Evolutionary conservation across 30 jellyfish, hydroid and myxozoan genomes (phyloP).

Genomic region (Chrysaora quinquecirrha): DNA sequence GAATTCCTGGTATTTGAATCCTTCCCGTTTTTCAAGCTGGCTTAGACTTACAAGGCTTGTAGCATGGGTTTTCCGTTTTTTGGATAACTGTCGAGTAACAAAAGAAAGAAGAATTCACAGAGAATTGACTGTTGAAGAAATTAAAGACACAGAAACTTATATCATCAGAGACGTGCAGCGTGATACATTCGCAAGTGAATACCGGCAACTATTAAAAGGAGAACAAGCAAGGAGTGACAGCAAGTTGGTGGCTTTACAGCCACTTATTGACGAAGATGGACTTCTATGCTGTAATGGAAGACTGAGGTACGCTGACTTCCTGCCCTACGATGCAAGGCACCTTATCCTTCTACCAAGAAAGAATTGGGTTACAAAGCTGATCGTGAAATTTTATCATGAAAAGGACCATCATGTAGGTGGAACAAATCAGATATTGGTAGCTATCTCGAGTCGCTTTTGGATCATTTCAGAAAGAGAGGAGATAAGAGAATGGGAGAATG

Average conservation of each 20-base stretch:
- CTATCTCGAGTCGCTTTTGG: background rate
- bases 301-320: conserved; percentile 45
- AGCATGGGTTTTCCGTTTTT: no score
- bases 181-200: conserved; percentile 25
- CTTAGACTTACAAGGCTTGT: conserved; percentile 30
- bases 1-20: conserved; percentile 16
- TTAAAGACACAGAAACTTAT: conserved; percentile 8
- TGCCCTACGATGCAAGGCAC: conserved; percentile 25
- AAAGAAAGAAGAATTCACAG: conserved; percentile 12
- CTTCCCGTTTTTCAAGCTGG: conserved; percentile 25
- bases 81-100: conserved; percentile 11
- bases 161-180: conserved; percentile 17
- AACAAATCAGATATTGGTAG: background rate
- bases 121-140: conserved; percentile 20
- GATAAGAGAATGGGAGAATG: conserved; percentile 16
- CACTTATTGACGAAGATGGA: conserved; percentile 42
- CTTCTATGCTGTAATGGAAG: conserved; percentile 58
- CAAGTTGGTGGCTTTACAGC: background rate
- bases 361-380: conserved; percentile 21
- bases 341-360: conserved; percentile 56
- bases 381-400: conserved; percentile 12
- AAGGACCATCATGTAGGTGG: background rate
- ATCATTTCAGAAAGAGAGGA: conserved; percentile 17
- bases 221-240: conserved; percentile 10
- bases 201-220: conserved; percentile 8